These are phyloP conservation scores for Drosophila pseudotalamancana DNA, from an alignment of 2,888 invertebrate species.

Conservation along the genomic window DNA sequence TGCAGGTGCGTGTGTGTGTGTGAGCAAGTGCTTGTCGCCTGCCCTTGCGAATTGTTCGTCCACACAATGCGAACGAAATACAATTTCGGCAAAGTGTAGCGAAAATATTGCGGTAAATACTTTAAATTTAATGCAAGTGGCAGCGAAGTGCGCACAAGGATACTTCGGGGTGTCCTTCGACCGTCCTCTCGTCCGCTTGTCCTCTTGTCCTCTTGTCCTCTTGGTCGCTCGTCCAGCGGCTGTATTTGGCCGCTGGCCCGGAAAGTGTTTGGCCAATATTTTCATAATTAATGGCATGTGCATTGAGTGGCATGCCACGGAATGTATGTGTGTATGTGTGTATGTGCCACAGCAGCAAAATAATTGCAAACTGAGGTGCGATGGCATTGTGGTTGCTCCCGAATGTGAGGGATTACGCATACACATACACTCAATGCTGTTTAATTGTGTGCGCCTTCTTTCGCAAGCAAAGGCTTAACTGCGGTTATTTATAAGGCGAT, in stretches of 20 bases:
- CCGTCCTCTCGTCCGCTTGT: no score
- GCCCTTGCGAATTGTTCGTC: conserved; percentile 34
- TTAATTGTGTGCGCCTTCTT: not conserved
- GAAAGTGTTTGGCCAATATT: conserved; percentile 76
- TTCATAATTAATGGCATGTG: conserved; percentile 74
- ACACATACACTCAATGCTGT: no score
- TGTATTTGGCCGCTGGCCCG: conserved; percentile 24
- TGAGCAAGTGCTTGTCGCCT: conserved; percentile 30
- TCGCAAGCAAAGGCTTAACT: not conserved
- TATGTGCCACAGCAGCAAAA: conserved; percentile 29
- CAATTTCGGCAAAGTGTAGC: conserved; percentile 72
- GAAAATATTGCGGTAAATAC: conserved; percentile 74
- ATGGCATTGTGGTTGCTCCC: conserved; percentile 31
- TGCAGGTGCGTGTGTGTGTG: conserved; percentile 1
- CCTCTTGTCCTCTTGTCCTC: no score
- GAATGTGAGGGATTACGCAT: not conserved
- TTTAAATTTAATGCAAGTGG: conserved; percentile 73
- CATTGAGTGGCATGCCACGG: conserved; percentile 40
- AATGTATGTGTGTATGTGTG: no score
- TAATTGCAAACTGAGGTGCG: conserved; percentile 54
- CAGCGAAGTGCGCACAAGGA: conserved; percentile 42
- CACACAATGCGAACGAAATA: conserved; percentile 40
- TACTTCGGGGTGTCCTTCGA: conserved; percentile 29
- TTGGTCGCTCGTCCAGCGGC: not conserved
- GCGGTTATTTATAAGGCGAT: conserved; percentile 2